These are phyloP conservation scores for Drosophila azteca DNA, from an alignment of 1,140 invertebrate genomes.

Conservation along the genomic window DNA sequence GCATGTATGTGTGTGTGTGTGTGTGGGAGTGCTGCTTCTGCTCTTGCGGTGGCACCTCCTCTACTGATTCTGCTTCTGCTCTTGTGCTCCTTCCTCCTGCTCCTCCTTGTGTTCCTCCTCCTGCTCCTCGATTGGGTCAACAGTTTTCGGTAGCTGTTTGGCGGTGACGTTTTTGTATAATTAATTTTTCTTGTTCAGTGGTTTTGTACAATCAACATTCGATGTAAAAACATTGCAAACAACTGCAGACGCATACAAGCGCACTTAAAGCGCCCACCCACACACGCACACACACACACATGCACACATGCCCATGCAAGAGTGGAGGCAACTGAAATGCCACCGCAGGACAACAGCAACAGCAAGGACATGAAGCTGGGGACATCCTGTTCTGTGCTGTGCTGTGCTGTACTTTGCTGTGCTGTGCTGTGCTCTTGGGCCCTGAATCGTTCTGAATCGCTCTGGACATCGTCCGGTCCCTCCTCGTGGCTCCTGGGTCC, in stretches of 20 bases:
- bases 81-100: background rate
- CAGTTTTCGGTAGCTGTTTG: conserved; percentile 77
- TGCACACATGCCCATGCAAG: background rate
- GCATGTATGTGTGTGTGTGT: background rate
- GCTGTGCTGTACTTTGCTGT: too few relatives aligned
- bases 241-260: conserved; percentile 70
- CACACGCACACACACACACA: conserved; percentile 24
- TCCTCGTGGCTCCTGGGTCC: conserved; percentile 32
- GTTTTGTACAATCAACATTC: conserved; percentile 82
- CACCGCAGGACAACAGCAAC: conserved; percentile 68
- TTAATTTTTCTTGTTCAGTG: conserved; percentile 83
- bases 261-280: conserved; percentile 66
- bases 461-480: conserved; percentile 21
- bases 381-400: background rate
- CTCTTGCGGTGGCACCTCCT: background rate
- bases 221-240: conserved; percentile 79
- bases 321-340: conserved; percentile 35
- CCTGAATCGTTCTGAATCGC: conserved; percentile 14
- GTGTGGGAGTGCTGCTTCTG: conserved; percentile 16
- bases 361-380: conserved; percentile 47
- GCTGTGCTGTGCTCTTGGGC: conserved; percentile 37
- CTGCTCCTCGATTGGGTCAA: conserved; percentile 53
- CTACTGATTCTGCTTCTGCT: background rate
- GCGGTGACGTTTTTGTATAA: conserved; percentile 82
- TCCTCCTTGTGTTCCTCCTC: background rate